These are phyloP conservation scores for Cheirogaleus major DNA, from an alignment of 2,797 vertebrate species.

Conservation along the genomic window DNA sequence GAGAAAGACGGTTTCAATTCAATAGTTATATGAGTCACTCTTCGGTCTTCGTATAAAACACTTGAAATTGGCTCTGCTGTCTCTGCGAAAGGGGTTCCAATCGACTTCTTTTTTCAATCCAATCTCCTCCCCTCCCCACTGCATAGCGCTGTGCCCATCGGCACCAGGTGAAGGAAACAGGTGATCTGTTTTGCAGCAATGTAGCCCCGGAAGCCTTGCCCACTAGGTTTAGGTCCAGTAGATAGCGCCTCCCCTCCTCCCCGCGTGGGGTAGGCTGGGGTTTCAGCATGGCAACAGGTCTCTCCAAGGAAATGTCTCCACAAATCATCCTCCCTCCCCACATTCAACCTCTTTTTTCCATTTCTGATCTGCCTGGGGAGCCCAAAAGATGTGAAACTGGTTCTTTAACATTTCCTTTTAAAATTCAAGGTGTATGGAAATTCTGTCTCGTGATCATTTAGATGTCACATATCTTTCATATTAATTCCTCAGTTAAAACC, in stretches of 20 bases:
- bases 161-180: no score
- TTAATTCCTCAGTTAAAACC: not conserved
- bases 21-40: not conserved
- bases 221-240: not conserved
- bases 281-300: no score
- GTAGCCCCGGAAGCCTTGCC: not conserved
- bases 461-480: not conserved
- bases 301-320: not conserved
- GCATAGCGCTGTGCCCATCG: rapidly evolving
- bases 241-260: not conserved
- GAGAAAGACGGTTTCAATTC: not conserved
- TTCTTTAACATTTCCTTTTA: not conserved
- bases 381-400: not conserved
- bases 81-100: not conserved
- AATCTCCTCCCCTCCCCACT: not conserved
- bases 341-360: not conserved
- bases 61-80: not conserved
- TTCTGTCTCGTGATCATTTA: not conserved
- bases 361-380: not conserved
- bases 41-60: not conserved
- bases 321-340: not conserved
- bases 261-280: not conserved
- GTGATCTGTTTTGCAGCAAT: not conserved
- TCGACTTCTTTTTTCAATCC: not conserved
- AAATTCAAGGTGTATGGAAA: not conserved